Base-by-base conservation (phyloP, 2,113 vertebrate species). In the Craseonycteris thonglongyai region DNA sequence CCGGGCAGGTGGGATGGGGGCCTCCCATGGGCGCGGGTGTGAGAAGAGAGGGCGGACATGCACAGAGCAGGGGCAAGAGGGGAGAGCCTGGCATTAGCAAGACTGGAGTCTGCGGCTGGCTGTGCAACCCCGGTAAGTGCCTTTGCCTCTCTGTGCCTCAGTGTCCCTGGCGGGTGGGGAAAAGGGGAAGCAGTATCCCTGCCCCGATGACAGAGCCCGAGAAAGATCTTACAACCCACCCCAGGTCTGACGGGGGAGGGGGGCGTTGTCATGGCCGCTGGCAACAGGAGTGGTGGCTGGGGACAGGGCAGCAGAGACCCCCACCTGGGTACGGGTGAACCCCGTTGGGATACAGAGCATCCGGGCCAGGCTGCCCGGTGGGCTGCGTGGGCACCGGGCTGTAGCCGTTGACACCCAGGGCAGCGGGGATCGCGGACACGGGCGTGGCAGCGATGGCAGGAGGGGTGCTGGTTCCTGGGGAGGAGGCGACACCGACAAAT, bases 301-400 rank as follows among this genome's bases (percentile, higher is more conserved):
- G 66, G 82, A 38, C 6, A 45, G 30, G 63, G 7, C 35, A 14
- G 88, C 72, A 63, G 84, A 66, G 78, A 72, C 45, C 54, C 95
- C 84, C 95, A 99, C 99, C 99, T 99, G 99, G 98, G 93, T 99
- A 99, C 66, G 99, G 98, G 82, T 99, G 99, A 89, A 99, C 98
- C 58, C 99, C 99, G 0, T 99, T 99, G 92, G 99, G 98, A 98
- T 99, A 99, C 72, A 99, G 98, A 82, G 99, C 89, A 84, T 99
- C 99, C 1, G 99, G 98, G 63, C 98, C 98, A 71, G 99, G 98
- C 95, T 99, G 99, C 95, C 99, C 99, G 2, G 98, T 98, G 93
- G 98, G 98, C 63, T 98, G 98, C 9, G 99, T 98, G 82, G 98
- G 98, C 96, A 99, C 98, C 0, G 98, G 98, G 88, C 98, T 96